Conservation (phyloP, 2,797 vertebrate species). For the Neomorphus geoffroyi region DNA sequence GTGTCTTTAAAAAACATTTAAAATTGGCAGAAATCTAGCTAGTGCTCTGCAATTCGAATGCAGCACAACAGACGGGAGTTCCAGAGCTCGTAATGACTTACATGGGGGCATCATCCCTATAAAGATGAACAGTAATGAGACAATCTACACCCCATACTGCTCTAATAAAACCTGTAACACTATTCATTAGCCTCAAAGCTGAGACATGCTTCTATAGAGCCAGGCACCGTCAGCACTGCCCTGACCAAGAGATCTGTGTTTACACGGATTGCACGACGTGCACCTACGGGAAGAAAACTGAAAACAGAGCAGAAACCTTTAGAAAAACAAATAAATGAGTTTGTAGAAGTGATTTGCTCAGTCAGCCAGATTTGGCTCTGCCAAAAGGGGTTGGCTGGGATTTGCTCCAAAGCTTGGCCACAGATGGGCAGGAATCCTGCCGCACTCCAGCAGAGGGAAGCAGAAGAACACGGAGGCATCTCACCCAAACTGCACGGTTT, state of each 20-base stretch:
- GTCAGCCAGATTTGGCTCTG: neutral
- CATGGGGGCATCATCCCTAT: fast-evolving
- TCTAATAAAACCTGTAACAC: neutral
- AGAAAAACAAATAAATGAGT: fast-evolving
- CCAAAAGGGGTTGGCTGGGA: neutral
- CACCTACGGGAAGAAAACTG: fast-evolving
- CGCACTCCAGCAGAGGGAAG: conserved; percentile 67
- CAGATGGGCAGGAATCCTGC: neutral
- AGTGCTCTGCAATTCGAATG: fast-evolving
- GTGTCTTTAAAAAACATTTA: neutral
- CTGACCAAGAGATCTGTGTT: fast-evolving
- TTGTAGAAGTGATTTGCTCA: neutral
- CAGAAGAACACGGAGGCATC: conserved; percentile 27
- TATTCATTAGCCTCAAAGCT: neutral
- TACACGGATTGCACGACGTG: fast-evolving
- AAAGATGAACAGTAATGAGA: neutral
- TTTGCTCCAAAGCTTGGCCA: neutral
- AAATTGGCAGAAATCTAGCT: neutral
- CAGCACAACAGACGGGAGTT: neutral
- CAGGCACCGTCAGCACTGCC: fast-evolving
- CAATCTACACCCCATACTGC: neutral
- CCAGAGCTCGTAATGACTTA: neutral
- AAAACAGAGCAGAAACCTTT: neutral
- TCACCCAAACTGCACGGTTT: fast-evolving
- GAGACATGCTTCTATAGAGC: neutral